phyloP scores from a whole-genome alignment of 2,888 invertebrate species.

The Mellilla xanthometata region DNA sequence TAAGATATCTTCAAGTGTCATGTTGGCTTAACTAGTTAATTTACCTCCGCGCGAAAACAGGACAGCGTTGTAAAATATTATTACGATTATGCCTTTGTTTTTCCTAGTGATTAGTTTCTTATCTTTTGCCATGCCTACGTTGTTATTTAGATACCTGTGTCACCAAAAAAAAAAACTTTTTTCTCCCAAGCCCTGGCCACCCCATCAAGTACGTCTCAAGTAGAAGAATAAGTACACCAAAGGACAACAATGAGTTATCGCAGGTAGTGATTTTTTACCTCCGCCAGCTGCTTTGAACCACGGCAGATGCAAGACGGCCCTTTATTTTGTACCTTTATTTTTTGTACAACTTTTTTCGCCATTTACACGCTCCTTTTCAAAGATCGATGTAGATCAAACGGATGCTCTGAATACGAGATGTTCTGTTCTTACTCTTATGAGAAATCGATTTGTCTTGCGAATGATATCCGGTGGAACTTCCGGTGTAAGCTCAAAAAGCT shows the following conservation, averaged over 20 bases:
- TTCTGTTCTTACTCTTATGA: constrained; percentile 17
- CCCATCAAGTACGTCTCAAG: constrained; percentile 48
- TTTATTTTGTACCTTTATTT: constrained; percentile 42
- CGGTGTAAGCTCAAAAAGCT: too few relatives aligned
- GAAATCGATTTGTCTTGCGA: constrained; percentile 53
- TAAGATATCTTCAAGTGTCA: too few relatives aligned
- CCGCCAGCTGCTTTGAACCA: constrained; percentile 61
- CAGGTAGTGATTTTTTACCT: constrained; percentile 71
- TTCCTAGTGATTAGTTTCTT: too few relatives aligned
- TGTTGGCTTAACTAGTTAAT: too few relatives aligned
- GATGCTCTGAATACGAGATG: constrained; percentile 47
- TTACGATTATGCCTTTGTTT: too few relatives aligned
- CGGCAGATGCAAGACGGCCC: constrained; percentile 66
- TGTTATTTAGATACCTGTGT: too few relatives aligned
- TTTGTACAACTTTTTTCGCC: constrained; percentile 46
- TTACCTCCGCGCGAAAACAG: too few relatives aligned
- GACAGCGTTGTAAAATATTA: too few relatives aligned
- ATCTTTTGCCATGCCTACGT: too few relatives aligned
- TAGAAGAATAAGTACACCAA: constrained; percentile 55
- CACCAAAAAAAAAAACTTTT: too few relatives aligned
- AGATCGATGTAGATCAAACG: constrained; percentile 35
- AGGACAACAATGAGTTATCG: constrained; percentile 43
- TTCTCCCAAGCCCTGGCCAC: constrained; percentile 30
- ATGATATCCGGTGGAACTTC: constrained; percentile 53
- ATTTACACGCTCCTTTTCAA: constrained; percentile 35